Evolutionary conservation across 2,888 invertebrate species (phyloP).

Genomic region (Pseudeuparius sepicola): DNA sequence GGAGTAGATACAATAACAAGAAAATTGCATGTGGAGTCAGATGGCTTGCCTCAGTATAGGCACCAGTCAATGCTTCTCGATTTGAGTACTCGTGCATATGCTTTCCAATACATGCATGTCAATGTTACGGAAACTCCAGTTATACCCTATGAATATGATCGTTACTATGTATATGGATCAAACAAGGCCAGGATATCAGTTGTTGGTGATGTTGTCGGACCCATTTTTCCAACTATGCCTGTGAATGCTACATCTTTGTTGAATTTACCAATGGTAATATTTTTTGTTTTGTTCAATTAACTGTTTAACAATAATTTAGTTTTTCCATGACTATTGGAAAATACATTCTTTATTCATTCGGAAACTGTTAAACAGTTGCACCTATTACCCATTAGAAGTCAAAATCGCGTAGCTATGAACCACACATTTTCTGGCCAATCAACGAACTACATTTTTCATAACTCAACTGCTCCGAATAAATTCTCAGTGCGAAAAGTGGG

Average conservation of each 20-base stretch:
- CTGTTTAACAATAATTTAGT: no score
- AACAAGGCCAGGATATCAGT: slow-evolving; percentile 74
- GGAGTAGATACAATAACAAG: slow-evolving; percentile 61
- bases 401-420: no score
- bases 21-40: slow-evolving; percentile 65
- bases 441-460: no score
- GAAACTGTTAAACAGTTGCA: no score
- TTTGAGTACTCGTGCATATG: slow-evolving; percentile 82
- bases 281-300: slow-evolving; percentile 9
- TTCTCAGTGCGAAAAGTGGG: slow-evolving; percentile 18
- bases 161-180: slow-evolving; percentile 87
- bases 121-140: slow-evolving; percentile 89
- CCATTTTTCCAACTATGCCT: slow-evolving; percentile 87
- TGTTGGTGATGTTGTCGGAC: slow-evolving; percentile 87
- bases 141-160: slow-evolving; percentile 81
- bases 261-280: slow-evolving; percentile 74
- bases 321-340: no score
- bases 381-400: no score
- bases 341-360: no score
- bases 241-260: slow-evolving; percentile 77
- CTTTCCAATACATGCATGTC: slow-evolving; percentile 91
- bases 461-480: no score
- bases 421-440: no score
- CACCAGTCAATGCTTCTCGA: slow-evolving; percentile 89
- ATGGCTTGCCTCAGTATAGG: slow-evolving; percentile 83